phyloP scores from a whole-genome alignment of 1,140 invertebrate genomes.

The Pseudomyrmex gracilis region DNA sequence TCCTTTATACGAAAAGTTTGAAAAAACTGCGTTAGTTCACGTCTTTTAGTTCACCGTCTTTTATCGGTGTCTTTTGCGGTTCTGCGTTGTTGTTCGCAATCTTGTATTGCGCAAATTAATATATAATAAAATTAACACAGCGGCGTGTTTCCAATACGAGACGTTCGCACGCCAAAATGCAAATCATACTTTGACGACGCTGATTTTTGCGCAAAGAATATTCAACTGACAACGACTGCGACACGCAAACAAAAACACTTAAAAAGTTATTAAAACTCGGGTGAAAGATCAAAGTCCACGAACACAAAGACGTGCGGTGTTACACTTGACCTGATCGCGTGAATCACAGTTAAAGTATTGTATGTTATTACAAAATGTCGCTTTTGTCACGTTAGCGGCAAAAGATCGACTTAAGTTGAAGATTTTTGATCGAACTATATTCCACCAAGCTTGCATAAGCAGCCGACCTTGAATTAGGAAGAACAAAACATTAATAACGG shows the following conservation, averaged over 20 bases:
- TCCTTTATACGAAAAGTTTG: too few species aligned
- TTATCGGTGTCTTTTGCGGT: too few species aligned
- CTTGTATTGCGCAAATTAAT: too few species aligned
- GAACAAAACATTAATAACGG: constrained; percentile 29
- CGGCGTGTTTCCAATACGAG: too few species aligned
- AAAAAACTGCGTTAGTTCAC: too few species aligned
- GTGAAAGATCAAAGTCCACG: constrained; percentile 14
- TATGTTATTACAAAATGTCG: neutral
- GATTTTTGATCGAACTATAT: constrained; percentile 1
- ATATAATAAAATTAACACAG: too few species aligned
- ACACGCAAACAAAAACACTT: neutral
- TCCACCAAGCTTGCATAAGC: constrained; percentile 28
- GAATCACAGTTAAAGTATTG: neutral
- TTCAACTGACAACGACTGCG: neutral
- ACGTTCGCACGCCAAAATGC: neutral
- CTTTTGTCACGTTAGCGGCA: neutral
- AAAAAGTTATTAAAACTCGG: constrained; percentile 26
- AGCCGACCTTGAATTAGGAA: constrained; percentile 30
- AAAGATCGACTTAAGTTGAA: neutral
- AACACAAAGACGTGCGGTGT: neutral
- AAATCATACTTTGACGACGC: neutral
- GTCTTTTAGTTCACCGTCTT: too few species aligned
- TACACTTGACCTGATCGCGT: constrained; percentile 9
- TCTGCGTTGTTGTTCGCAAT: too few species aligned
- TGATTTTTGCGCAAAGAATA: neutral